These are phyloP conservation scores for Sciurus niger DNA, from an alignment of 2,113 vertebrate genomes.

Conservation along the genomic window DNA sequence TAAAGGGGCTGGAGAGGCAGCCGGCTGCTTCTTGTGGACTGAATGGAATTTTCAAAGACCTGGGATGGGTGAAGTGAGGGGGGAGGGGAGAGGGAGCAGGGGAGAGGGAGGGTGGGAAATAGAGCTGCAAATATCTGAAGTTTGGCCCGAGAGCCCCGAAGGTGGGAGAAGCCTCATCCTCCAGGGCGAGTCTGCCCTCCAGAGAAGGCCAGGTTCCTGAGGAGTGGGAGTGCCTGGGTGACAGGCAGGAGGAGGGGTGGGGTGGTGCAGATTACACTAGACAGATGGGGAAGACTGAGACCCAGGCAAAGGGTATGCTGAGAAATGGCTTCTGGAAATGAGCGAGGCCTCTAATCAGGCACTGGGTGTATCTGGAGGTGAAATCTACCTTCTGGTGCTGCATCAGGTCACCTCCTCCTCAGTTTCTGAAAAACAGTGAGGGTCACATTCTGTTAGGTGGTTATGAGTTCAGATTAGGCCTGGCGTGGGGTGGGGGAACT, in stretches of 20 bases:
- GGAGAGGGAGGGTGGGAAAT: background rate
- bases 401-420: background rate
- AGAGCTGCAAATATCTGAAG: background rate
- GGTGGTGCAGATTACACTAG: background rate
- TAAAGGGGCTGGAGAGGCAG: background rate
- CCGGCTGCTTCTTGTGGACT: background rate
- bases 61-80: background rate
- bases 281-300: background rate
- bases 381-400: background rate
- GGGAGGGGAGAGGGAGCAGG: background rate
- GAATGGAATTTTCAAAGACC: background rate
- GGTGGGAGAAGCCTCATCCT: background rate
- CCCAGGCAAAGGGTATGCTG: background rate
- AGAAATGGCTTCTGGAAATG: background rate
- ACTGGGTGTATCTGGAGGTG: background rate
- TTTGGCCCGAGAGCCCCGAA: background rate
- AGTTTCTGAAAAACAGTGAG: background rate
- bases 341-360: background rate
- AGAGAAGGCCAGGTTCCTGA: background rate
- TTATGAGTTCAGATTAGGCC: background rate
- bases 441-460: background rate
- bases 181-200: background rate
- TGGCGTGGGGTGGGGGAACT: background rate
- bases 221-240: background rate
- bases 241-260: background rate